Evolutionary conservation across 2,888 invertebrate genomes (phyloP), one percentile per base, ranked within the genome.

Genomic region (Synergus itoensis): DNA sequence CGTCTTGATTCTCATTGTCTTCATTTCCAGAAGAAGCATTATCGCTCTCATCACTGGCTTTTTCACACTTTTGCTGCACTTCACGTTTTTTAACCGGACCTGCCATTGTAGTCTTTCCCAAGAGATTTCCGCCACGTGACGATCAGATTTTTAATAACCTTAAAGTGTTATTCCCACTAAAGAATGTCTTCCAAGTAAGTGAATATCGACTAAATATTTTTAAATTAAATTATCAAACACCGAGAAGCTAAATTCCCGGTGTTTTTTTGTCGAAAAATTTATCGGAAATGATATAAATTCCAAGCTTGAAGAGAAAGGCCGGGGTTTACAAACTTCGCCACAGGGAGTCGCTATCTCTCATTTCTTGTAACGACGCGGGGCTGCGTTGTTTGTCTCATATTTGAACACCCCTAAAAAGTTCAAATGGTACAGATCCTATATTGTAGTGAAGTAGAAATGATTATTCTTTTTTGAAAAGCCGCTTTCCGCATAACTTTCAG

Each of bases 41-140:
- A 28, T 88, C 86, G 4, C 88, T 88, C 8, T 88, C 87, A 16
- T 88, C 86, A 14, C 79, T 82, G 14, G 80, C 79, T 40, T 83
- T 81, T 57, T 86, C 81, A 79, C 82, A 79, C 67, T 86, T 82
- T 76, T 86, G 77, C 77, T 87, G 81, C 14, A 91, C 73, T 41
- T 90, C 90, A 84, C 92, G 91, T 84, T 88, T 91, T 80, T 92
- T 92, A 53, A 87, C 84, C 83, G 92, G 92, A 77, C 90, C 90
- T 77, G 92, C 89, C 92, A 92, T 92, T 86, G 79, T 88, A 12
- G 21, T 21, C 21, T 60, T 21, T 21, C 14, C 21, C 18, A 21
- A 12, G 18, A 18, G 12, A 60, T 69, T n/a, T 73, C 48, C 41
- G 36, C 77, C 85, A 86, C 82, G 82, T 79, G 82, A 82, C 77